Evolutionary conservation across 2,797 vertebrate genomes (phyloP).

Genomic region (Eulemur coronatus): DNA sequence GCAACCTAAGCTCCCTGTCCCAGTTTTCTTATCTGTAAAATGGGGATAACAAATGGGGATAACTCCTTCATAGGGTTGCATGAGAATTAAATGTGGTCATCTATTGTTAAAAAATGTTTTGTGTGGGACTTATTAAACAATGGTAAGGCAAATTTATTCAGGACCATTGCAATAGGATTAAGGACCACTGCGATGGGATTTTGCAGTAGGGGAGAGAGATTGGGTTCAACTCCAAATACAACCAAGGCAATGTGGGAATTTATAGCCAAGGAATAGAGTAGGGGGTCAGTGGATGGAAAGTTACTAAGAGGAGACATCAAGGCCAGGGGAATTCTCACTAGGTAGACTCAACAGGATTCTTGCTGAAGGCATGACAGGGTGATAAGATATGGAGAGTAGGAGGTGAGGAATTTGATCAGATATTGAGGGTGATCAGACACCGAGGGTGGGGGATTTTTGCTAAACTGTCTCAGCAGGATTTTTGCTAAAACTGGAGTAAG

Average conservation of each 20-base stretch:
- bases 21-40: neutral
- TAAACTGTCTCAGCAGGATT: neutral
- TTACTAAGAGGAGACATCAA: neutral
- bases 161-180: neutral
- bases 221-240: neutral
- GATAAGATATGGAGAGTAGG: neutral
- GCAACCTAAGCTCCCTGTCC: neutral
- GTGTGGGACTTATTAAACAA: neutral
- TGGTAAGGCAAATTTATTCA: neutral
- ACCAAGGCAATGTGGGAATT: neutral
- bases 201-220: neutral
- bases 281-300: neutral
- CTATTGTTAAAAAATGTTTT: neutral
- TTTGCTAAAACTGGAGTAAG: neutral
- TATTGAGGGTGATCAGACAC: neutral
- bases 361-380: neutral
- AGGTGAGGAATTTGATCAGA: neutral
- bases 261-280: neutral
- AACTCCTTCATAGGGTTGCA: neutral
- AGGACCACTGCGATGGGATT: neutral
- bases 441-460: neutral
- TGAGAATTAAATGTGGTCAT: neutral
- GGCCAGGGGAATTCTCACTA: neutral
- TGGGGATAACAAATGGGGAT: neutral
- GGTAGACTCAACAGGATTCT: neutral